Base-by-base conservation (phyloP, 92 coral and sea anemone genomes). In the Scolanthus callimorphus region DNA sequence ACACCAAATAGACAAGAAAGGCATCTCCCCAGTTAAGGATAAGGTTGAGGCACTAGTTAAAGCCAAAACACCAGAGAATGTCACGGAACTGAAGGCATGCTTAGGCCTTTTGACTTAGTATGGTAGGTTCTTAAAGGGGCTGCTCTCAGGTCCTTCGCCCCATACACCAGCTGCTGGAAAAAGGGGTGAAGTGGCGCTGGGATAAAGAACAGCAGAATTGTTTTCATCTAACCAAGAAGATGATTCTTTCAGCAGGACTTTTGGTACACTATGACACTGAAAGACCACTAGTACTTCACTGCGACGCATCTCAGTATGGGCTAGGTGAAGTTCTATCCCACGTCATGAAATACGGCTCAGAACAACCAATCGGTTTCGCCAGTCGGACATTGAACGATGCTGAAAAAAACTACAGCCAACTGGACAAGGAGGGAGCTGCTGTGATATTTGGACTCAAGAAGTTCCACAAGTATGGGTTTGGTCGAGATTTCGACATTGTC, bases 1-100 rank as follows among this genome's bases (percentile, higher is more conserved):
- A n/a, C n/a, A n/a, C n/a, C n/a, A n/a, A n/a, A n/a, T n/a, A n/a
- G n/a, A n/a, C n/a, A n/a, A n/a, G n/a, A n/a, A n/a, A n/a, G n/a
- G n/a, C n/a, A n/a, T n/a, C n/a, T n/a, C n/a, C n/a, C n/a, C n/a
- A n/a, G n/a, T n/a, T n/a, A n/a, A n/a, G n/a, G n/a, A n/a, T n/a
- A n/a, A n/a, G n/a, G n/a, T n/a, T n/a, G n/a, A n/a, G n/a, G n/a
- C n/a, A n/a, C n/a, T n/a, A n/a, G n/a, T n/a, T n/a, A n/a, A n/a
- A n/a, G n/a, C n/a, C n/a, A n/a, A n/a, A n/a, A n/a, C n/a, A n/a
- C n/a, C n/a, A n/a, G n/a, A n/a, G n/a, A n/a, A n/a, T n/a, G n/a
- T n/a, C n/a, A n/a, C n/a, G n/a, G 72, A 82, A 59, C 62, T 76
- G 60, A 55, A 59, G 37, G 77, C 83, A 50, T 82, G 69, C 46